Evolutionary conservation across 2,113 vertebrate genomes (phyloP).

Genomic region (Pimephales promelas): DNA sequence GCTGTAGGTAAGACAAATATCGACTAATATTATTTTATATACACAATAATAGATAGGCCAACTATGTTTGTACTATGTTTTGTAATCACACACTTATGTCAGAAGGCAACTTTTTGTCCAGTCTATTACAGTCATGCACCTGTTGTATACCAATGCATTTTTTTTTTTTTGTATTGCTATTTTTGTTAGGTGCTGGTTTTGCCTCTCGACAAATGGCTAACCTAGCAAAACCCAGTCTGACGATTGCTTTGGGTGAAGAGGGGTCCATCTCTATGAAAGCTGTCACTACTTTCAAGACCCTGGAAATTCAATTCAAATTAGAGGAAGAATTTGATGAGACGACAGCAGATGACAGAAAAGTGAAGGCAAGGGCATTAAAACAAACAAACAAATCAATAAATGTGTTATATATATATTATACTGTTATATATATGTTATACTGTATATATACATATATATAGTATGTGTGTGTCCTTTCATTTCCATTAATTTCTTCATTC

Average conservation of each 20-base stretch:
- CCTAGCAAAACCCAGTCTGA: constrained; percentile 75
- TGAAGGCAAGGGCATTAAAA: constrained; percentile 72
- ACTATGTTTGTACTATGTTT: not conserved
- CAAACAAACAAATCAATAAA: too few relatives aligned
- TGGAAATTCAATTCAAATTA: constrained; percentile 78
- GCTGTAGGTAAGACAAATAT: constrained; percentile 74
- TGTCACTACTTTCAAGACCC: constrained; percentile 80
- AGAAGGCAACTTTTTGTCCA: not conserved
- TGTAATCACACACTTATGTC: not conserved
- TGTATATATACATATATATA: too few relatives aligned
- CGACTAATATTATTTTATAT: not conserved
- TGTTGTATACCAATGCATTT: not conserved
- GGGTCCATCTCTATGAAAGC: constrained; percentile 79
- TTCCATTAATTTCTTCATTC: not conserved
- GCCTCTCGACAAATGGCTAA: constrained; percentile 78
- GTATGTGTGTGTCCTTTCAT: too few relatives aligned
- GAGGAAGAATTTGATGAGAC: constrained; percentile 84
- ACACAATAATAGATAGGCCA: not conserved
- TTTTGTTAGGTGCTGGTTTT: constrained; percentile 78
- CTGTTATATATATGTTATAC: too few relatives aligned
- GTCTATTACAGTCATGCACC: not conserved
- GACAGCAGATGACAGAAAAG: constrained; percentile 81
- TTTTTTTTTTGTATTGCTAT: not conserved
- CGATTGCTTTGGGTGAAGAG: constrained; percentile 76
- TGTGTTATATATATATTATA: too few relatives aligned